Base-by-base conservation (phyloP, 2,888 invertebrate species). In the Lymantria dispar region DNA sequence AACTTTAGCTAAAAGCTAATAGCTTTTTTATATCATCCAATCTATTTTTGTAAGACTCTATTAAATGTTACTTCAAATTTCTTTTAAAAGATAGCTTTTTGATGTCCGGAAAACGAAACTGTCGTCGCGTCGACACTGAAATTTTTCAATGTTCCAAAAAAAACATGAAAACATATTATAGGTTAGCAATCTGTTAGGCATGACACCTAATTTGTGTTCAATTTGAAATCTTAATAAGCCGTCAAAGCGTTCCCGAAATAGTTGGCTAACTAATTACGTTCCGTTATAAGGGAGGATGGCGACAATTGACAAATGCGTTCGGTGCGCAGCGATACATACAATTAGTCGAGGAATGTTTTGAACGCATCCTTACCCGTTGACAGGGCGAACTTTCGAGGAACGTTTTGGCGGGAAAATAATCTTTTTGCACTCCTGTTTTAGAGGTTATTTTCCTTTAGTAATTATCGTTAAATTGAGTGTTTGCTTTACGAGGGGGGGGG, bases 151-250 rank as follows among this genome's bases (percentile, higher is more conserved):
- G 76, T 76, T 72, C 56, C 53, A 53, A 53, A 69, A 65, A 62
- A 63, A 63, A 70, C 69, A 69, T 59, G 56, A 64, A 63, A 68
- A 63, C 67, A 61, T 59, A 70, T 74, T 70, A 73, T 74, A 71
- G 72, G 69, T 80, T 78, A 78, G 81, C 78, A 69, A 89, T 86
- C 82, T 83, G 85, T 88, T 83, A 86, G 80, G 74, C 79, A 76
- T 84, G 90, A 90, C 90, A 89, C 76, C 81, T 80, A 89, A 90
- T 91, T 88, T 89, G 88, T 88, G 87, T 88, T 78, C 88, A 84
- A 91, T 90, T 87, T 86, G 83, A 87, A 86, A 87, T 84, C 81
- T 86, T 91, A 91, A 90, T 88, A 87, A 90, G 87, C 90, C 87
- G 89, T 88, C 90, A 88, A 87, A 87, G 85, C 80, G 85, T 75